Evolutionary conservation across 2,888 invertebrate species (phyloP), one percentile per base, ranked within the genome.

Genomic region (Protophormia terraenovae): DNA sequence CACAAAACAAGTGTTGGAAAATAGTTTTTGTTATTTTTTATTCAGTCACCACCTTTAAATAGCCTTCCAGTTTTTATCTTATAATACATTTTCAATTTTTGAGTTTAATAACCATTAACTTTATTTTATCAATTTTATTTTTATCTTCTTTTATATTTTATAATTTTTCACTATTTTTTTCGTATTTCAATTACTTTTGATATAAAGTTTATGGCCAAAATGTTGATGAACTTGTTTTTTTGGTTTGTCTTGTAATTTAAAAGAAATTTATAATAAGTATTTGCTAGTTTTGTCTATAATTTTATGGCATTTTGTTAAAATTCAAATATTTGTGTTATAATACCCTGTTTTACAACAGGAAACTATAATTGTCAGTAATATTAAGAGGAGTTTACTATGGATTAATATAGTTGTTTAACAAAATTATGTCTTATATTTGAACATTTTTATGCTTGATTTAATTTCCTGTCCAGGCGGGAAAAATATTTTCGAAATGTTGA

Each of bases 181-280:
- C 27, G 50, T 50, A 69, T 50, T 75, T 16, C 27, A n/a, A n/a
- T n/a, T n/a, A n/a, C n/a, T n/a, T 27, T 55, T 53, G 50, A 32
- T 14, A 47, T 50, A 78, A 84, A 84, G 84, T 84, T 84, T 84
- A 84, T 84, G 84, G 84, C 79, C 83, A 83, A 82, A 83, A 75
- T 83, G 78, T 83, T 53, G 82, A 77, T 83, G 82, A 83, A 83
- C 82, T 77, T 83, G 82, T 83, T 83, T 75, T 10, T 3, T 47
- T 47, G 47, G 22, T 12, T 19, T 19, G 12, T 24, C 0, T 19
- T 47, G 47, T 10, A 10, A 24, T 24, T 24, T 14, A 24, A 24
- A 14, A 4, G 16, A 8, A 35, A 62, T 35, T 38, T 66, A n/a
- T 76, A 64, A 38, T 35, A 32, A 24, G 3, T 60, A 35, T 66